A percentile compares a stretch with the other conserved stretches of the same genome.
phyloP scores from a whole-genome alignment of 2,113 vertebrate species.

The Rhynchomys soricoides region DNA sequence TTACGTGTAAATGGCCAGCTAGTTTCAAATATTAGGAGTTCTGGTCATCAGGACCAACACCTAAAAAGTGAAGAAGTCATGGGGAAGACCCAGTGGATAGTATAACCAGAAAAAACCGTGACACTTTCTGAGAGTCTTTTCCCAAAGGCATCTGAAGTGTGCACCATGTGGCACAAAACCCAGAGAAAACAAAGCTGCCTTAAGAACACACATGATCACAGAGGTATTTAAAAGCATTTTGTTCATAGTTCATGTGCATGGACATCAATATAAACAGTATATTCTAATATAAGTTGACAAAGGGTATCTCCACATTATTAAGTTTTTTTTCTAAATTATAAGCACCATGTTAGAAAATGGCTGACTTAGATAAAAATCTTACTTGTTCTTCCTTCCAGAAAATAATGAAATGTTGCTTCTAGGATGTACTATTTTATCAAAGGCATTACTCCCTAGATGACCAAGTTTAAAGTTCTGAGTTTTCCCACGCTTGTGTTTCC shows the following conservation, averaged over 20 bases:
- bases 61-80: constrained; percentile 29
- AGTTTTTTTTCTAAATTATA: neutral
- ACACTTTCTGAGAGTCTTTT: neutral
- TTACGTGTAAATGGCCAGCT: neutral
- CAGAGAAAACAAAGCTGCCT: neutral
- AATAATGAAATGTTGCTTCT: constrained; percentile 38
- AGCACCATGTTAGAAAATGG: neutral
- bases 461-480: neutral
- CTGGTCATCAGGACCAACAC: constrained; percentile 23
- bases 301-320: neutral
- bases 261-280: neutral
- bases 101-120: neutral
- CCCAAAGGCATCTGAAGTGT: neutral
- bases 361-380: neutral
- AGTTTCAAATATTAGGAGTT: neutral
- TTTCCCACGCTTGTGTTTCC: constrained; percentile 51
- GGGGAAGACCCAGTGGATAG: neutral
- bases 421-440: constrained; percentile 40
- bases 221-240: constrained; percentile 6
- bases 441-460: constrained; percentile 13
- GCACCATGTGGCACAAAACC: neutral
- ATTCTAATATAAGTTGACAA: constrained; percentile 25
- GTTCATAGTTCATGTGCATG: neutral
- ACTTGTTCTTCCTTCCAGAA: constrained; percentile 32
- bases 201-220: neutral